These are phyloP conservation scores for Hippopotamyrus pictus DNA, from an alignment of 2,797 vertebrate species.

Conservation along the genomic window DNA sequence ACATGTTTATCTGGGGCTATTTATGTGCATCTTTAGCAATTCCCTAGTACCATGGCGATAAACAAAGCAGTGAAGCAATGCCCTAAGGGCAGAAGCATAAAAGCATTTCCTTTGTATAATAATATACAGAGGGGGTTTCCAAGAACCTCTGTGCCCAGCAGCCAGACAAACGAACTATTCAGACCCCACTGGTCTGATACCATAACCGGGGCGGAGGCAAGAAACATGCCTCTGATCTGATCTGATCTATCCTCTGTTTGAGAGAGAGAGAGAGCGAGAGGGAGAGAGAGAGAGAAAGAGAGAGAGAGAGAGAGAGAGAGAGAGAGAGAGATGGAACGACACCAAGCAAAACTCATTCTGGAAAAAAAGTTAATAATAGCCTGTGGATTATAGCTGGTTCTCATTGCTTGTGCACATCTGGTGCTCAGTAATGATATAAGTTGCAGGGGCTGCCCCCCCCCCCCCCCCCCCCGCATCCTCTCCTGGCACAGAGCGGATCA, in stretches of 20 bases:
- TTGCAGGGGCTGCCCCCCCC: slow-evolving; percentile 52
- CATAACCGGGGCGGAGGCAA: neutral
- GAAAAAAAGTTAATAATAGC: slow-evolving; percentile 69
- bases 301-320: neutral
- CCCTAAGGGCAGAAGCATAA: neutral
- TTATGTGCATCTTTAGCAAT: neutral
- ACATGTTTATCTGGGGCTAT: neutral
- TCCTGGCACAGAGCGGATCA: slow-evolving; percentile 50
- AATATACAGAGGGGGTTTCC: neutral
- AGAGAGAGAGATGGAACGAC: neutral
- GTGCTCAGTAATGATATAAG: slow-evolving; percentile 74
- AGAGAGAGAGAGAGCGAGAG: neutral
- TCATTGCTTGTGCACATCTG: slow-evolving; percentile 67
- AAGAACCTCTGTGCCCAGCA: neutral
- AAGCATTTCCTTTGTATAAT: neutral
- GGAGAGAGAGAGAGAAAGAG: neutral
- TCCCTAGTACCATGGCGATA: neutral
- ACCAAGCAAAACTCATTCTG: slow-evolving; percentile 20
- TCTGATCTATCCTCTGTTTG: neutral
- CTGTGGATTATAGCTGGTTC: slow-evolving; percentile 58
- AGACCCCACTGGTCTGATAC: neutral
- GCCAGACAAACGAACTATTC: neutral
- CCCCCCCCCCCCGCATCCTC: neutral
- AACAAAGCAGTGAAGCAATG: neutral
- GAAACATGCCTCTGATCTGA: neutral